Conservation (phyloP, 2,797 vertebrate species). For the Alca torda region DNA sequence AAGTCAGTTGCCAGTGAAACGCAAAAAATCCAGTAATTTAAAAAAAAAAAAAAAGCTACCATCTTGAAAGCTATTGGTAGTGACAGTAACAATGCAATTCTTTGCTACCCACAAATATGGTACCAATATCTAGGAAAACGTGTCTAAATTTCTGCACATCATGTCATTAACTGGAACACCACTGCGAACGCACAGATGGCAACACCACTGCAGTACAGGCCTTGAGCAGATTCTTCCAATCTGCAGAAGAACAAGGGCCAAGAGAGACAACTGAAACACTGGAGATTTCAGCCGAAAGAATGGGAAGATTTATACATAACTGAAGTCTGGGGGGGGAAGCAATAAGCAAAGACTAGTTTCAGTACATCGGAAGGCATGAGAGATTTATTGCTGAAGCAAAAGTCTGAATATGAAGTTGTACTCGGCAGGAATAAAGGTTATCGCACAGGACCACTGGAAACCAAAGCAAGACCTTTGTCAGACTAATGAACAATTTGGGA, state of each 20-base stretch:
- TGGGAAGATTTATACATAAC: not conserved
- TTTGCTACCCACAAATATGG: not conserved
- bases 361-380: not conserved
- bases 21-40: not conserved
- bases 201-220: not conserved
- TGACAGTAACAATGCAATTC: not conserved
- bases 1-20: constrained; percentile 35
- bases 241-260: not conserved
- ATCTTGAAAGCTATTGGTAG: not conserved
- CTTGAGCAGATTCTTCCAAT: not conserved
- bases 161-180: not conserved
- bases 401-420: not conserved
- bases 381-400: constrained; percentile 63
- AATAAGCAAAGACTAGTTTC: constrained; percentile 5
- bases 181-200: not conserved
- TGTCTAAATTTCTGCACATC: not conserved
- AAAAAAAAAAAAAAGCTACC: not conserved
- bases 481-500: not conserved
- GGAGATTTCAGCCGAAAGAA: not conserved
- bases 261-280: not conserved
- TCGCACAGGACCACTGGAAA: not conserved
- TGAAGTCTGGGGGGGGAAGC: not conserved
- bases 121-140: not conserved
- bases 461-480: not conserved
- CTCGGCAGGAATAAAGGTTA: not conserved